Conservation (phyloP, 2,113 vertebrate genomes). For the Coptodon rendalli region DNA sequence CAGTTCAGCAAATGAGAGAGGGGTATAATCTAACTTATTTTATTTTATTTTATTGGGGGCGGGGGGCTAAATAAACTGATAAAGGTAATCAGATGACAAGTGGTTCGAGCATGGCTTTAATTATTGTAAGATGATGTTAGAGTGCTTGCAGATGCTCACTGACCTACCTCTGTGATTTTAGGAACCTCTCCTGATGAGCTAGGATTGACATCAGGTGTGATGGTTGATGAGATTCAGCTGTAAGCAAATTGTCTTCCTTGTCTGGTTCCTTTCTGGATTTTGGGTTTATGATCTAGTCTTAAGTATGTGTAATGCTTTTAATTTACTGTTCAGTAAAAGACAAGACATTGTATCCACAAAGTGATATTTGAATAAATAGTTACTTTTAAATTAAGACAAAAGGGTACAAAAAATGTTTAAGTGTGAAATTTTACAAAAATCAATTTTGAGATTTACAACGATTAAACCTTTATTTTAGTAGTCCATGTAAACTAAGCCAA, state of each 20-base stretch:
- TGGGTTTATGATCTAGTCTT: neutral
- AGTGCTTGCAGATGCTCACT: neutral
- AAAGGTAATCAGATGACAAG: neutral
- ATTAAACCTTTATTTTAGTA: neutral
- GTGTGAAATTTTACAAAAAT: neutral
- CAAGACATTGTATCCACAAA: neutral
- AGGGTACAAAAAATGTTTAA: neutral
- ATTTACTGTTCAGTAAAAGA: neutral
- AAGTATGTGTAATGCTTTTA: neutral
- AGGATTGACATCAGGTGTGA: slow-evolving; percentile 1
- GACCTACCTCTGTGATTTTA: neutral
- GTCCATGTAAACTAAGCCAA: neutral
- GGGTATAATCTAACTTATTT: too few relatives aligned
- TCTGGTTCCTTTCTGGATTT: neutral
- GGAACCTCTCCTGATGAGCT: neutral
- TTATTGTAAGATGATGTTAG: neutral
- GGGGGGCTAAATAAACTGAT: neutral
- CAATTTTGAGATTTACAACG: neutral
- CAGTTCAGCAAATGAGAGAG: too few relatives aligned
- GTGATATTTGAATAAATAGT: neutral
- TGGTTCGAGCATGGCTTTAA: neutral
- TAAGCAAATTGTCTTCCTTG: neutral
- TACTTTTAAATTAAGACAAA: neutral
- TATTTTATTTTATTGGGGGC: too few relatives aligned
- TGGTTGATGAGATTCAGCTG: slow-evolving; percentile 10